Evolutionary conservation across 2,888 invertebrate species (phyloP).

Genomic region (Pocota personata): DNA sequence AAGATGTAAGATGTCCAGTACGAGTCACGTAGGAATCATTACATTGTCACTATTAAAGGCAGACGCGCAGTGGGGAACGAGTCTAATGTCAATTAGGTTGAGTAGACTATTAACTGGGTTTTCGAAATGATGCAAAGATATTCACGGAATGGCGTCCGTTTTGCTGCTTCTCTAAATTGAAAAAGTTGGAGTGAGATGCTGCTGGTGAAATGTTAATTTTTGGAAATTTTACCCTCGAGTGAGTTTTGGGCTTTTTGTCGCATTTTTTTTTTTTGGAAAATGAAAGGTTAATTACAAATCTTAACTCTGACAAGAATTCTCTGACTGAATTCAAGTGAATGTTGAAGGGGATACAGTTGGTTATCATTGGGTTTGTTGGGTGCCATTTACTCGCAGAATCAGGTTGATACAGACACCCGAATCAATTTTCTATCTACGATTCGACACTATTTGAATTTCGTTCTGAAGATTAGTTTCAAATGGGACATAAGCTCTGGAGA

Average conservation of each 20-base stretch:
- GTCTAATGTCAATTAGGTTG: constrained; percentile 56
- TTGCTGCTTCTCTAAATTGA: background rate
- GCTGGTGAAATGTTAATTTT: constrained; percentile 3
- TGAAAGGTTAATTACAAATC: background rate
- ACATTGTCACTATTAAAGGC: constrained; percentile 28
- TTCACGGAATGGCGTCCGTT: background rate
- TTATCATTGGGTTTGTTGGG: background rate
- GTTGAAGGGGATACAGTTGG: background rate
- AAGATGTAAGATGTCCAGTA: constrained; percentile 43
- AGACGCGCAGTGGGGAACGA: background rate
- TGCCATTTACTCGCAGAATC: background rate
- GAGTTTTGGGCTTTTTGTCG: background rate
- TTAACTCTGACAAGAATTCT: background rate
- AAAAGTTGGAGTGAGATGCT: background rate
- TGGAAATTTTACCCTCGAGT: background rate
- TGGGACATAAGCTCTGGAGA: background rate
- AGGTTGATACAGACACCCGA: background rate
- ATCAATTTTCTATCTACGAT: background rate
- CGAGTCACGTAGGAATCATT: constrained; percentile 66
- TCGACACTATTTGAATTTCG: background rate
- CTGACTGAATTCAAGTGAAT: background rate
- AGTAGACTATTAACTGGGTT: constrained; percentile 54
- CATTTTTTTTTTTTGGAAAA: background rate
- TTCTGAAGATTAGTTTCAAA: background rate
- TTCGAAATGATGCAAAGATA: constrained; percentile 33